Percentiles rank a stretch among this genome's conserved stretches.
Evolutionary conservation across 2,888 invertebrate genomes (phyloP).

Genomic region (Hyposoter didymator): DNA sequence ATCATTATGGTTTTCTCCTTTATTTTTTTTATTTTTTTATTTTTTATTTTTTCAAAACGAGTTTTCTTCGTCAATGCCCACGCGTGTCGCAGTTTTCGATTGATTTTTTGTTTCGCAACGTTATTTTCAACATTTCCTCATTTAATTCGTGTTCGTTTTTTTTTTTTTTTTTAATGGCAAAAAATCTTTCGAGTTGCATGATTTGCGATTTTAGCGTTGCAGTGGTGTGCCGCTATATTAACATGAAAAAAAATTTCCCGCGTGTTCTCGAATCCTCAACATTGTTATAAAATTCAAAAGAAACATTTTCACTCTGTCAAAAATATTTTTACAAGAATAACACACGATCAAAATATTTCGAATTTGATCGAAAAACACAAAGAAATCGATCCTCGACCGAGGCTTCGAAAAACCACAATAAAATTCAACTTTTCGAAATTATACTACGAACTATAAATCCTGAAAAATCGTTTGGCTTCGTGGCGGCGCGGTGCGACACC

Average conservation of each 20-base stretch:
- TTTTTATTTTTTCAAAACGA: slow-evolving; percentile 7
- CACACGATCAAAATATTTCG: background rate
- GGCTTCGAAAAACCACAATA: background rate
- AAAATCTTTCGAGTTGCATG: slow-evolving; percentile 76
- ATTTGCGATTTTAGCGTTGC: slow-evolving; percentile 81
- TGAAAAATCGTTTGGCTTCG: slow-evolving; percentile 48
- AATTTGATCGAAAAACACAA: background rate
- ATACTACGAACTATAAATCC: slow-evolving; percentile 8
- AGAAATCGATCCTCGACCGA: background rate
- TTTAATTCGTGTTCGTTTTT: slow-evolving; percentile 48
- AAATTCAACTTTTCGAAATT: background rate
- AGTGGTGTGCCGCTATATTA: slow-evolving; percentile 83
- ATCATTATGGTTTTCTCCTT: slow-evolving; percentile 27
- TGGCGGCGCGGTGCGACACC: slow-evolving; percentile 69
- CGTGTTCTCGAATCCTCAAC: slow-evolving; percentile 33
- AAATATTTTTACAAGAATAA: background rate
- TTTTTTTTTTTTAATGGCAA: slow-evolving; percentile 16
- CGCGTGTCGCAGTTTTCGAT: slow-evolving; percentile 14
- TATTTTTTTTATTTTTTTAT: too few species aligned
- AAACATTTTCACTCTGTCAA: background rate
- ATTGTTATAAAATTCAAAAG: background rate
- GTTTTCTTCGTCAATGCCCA: background rate
- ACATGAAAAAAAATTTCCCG: slow-evolving; percentile 70
- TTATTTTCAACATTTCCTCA: slow-evolving; percentile 12
- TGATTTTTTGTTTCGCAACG: slow-evolving; percentile 28